A percentile compares a stretch with the other conserved stretches of the same genome.
These are phyloP conservation scores for Nomada hirtipes DNA, from an alignment of 2,888 invertebrate species.

Conservation along the genomic window DNA sequence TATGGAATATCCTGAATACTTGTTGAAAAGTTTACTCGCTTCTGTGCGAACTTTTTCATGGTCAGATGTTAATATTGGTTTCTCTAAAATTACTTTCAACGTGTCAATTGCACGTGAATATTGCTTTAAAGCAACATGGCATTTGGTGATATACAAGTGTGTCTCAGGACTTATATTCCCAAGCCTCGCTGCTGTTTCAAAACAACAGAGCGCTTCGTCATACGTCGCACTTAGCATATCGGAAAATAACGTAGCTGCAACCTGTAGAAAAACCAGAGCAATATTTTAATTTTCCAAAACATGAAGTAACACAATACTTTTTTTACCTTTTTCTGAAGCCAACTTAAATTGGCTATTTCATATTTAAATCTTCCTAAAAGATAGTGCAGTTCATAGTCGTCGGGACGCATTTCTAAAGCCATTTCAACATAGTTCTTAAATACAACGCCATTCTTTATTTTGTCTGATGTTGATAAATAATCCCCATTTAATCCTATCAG, in stretches of 20 bases:
- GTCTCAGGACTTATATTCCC: slow-evolving; percentile 84
- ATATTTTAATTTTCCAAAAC: neutral
- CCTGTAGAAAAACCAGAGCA: slow-evolving; percentile 71
- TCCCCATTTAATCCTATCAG: slow-evolving; percentile 88
- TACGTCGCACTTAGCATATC: slow-evolving; percentile 87
- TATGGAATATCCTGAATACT: slow-evolving; percentile 74
- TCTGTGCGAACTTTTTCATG: slow-evolving; percentile 73
- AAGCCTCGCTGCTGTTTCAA: slow-evolving; percentile 86
- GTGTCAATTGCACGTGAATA: slow-evolving; percentile 85
- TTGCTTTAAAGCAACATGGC: slow-evolving; percentile 85
- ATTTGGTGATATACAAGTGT: slow-evolving; percentile 86
- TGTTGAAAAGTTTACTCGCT: slow-evolving; percentile 74
- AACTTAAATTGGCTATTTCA: slow-evolving; percentile 87
- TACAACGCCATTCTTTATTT: slow-evolving; percentile 87
- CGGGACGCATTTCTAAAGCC: slow-evolving; percentile 87
- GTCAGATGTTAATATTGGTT: slow-evolving; percentile 64
- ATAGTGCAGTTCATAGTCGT: slow-evolving; percentile 88
- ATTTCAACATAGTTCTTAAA: slow-evolving; percentile 89
- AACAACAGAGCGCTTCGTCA: slow-evolving; percentile 87
- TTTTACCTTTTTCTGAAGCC: slow-evolving; percentile 87
- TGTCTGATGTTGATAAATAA: slow-evolving; percentile 87
- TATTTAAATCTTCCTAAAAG: slow-evolving; percentile 89
- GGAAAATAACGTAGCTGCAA: slow-evolving; percentile 88
- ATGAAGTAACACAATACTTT: neutral
- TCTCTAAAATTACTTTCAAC: slow-evolving; percentile 81